These are phyloP conservation scores for Trogon melanurus DNA, from an alignment of 2,113 vertebrate species.

Conservation along the genomic window DNA sequence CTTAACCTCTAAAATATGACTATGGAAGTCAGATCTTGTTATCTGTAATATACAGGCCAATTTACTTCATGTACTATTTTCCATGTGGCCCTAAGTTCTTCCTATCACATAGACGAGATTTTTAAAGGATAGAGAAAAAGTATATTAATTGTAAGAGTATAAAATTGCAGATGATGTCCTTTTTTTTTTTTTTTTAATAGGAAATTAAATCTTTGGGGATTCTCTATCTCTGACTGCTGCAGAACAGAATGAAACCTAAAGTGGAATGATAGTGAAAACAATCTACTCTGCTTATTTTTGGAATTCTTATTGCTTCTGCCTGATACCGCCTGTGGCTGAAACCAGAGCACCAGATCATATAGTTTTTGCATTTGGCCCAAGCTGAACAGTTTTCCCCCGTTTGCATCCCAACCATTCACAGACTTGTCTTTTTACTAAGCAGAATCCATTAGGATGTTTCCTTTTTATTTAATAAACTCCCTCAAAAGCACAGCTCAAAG, in stretches of 20 bases:
- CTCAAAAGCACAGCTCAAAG: not conserved
- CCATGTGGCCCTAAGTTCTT: not conserved
- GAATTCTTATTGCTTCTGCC: not conserved
- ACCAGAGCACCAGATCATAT: not conserved
- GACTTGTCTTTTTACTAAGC: not conserved
- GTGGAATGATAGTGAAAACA: not conserved
- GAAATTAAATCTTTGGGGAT: not conserved
- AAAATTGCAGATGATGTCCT: not conserved
- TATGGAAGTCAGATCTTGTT: not conserved
- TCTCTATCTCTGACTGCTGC: not conserved
- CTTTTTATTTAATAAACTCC: not conserved
- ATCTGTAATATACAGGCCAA: not conserved
- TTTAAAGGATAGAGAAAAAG: not conserved
- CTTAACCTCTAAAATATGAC: not conserved
- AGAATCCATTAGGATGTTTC: not conserved
- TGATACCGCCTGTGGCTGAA: not conserved
- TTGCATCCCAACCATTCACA: not conserved
- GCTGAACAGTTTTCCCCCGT: not conserved
- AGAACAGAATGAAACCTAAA: not conserved
- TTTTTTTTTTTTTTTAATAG: not conserved
- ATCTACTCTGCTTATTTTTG: not conserved
- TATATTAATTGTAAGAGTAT: not conserved
- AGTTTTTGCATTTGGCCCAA: not conserved
- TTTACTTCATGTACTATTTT: not conserved
- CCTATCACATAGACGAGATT: not conserved